Evolutionary conservation across 2,888 invertebrate species (phyloP).

Genomic region (Alviniconcha strummeri): DNA sequence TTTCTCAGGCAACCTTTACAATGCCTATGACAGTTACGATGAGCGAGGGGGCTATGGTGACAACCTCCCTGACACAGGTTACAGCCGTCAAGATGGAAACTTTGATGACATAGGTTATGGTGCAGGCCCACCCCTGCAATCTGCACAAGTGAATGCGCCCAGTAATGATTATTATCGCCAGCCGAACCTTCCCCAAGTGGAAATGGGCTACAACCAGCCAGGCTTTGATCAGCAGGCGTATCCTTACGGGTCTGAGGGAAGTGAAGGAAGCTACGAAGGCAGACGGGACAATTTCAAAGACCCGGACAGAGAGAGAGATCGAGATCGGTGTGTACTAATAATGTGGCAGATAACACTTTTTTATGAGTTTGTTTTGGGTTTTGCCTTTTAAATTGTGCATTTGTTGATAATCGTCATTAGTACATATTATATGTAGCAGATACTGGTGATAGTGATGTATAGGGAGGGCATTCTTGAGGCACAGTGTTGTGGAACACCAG

Average conservation of each 20-base stretch:
- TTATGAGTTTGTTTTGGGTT: too few relatives aligned
- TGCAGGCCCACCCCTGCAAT: not conserved
- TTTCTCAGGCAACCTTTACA: not conserved
- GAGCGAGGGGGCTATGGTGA: not conserved
- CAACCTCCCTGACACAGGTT: not conserved
- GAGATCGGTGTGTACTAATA: conserved; percentile 22
- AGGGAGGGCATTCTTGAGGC: too few relatives aligned
- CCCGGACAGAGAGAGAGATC: conserved; percentile 36
- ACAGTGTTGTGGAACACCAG: too few relatives aligned
- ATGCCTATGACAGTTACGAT: not conserved
- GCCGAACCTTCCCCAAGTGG: too few relatives aligned
- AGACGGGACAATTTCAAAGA: conserved; percentile 7
- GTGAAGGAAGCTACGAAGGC: not conserved
- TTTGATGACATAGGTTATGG: not conserved
- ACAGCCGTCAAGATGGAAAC: not conserved
- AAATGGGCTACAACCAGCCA: too few relatives aligned
- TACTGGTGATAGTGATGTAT: too few relatives aligned
- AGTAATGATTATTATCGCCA: too few relatives aligned
- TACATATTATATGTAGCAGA: too few relatives aligned
- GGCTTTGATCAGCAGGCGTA: conserved; percentile 4
- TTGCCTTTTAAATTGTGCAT: too few relatives aligned
- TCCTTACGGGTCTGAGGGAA: not conserved
- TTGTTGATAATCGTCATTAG: too few relatives aligned
- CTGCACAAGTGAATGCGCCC: too few relatives aligned
- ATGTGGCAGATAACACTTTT: too few relatives aligned